Evolutionary conservation across 2,888 invertebrate species (phyloP).

Genomic region (Zeuzera pyrina): DNA sequence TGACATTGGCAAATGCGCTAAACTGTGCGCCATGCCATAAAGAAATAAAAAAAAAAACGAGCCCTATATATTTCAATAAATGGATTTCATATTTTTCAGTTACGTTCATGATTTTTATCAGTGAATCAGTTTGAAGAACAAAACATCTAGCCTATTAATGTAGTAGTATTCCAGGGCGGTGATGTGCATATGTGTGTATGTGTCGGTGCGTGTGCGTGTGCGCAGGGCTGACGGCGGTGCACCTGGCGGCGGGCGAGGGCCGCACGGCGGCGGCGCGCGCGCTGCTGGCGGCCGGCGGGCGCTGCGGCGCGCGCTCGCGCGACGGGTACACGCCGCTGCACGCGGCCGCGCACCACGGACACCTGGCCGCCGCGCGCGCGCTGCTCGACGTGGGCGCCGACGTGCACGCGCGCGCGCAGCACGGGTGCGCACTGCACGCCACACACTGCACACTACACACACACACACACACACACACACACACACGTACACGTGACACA

Average conservation of each 20-base stretch:
- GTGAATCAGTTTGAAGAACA: no score
- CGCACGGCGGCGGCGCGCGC: constrained; percentile 88
- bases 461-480: not conserved
- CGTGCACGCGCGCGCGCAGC: constrained; percentile 83
- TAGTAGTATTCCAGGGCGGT: no score
- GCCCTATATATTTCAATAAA: no score
- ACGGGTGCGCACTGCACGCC: constrained; percentile 61
- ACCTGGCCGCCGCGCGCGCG: constrained; percentile 91
- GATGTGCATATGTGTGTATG: no score
- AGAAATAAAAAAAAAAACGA: no score
- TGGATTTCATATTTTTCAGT: no score
- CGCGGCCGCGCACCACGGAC: constrained; percentile 97
- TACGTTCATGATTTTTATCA: no score
- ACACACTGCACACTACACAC: not conserved
- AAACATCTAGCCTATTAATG: no score
- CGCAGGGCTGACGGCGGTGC: constrained; percentile 91
- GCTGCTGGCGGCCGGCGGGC: constrained; percentile 84
- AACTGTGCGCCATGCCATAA: no score
- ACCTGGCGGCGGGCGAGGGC: constrained; percentile 96
- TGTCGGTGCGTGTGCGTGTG: no score
- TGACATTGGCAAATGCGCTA: no score
- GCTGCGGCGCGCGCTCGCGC: constrained; percentile 80
- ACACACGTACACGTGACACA: not conserved
- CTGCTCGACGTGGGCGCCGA: constrained; percentile 91
- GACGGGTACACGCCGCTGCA: constrained; percentile 96